Evolutionary conservation across 2,888 invertebrate species (phyloP).

Genomic region (Epinotia bilunana): DNA sequence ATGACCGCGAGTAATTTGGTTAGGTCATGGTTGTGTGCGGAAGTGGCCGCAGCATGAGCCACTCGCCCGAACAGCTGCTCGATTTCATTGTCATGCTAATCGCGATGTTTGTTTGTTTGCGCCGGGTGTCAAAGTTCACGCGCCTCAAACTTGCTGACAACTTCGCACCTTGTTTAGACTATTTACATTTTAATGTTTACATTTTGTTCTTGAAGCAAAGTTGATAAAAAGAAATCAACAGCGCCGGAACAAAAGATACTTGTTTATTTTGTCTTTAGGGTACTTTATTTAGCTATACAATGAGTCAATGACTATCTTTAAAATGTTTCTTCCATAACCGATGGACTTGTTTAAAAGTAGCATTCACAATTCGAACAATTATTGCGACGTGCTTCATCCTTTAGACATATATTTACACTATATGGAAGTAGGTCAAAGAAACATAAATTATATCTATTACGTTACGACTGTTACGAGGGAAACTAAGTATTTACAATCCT

Average conservation of each 20-base stretch:
- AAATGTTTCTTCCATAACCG: neutral
- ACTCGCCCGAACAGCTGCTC: conserved; percentile 27
- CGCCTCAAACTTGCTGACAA: conserved; percentile 41
- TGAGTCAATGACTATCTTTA: neutral
- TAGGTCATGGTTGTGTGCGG: conserved; percentile 71
- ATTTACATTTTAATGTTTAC: conserved; percentile 22
- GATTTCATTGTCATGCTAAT: conserved; percentile 53
- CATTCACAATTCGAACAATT: neutral
- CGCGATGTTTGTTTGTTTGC: conserved; percentile 43
- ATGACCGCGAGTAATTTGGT: conserved; percentile 56
- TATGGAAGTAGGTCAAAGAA: neutral
- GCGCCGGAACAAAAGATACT: neutral
- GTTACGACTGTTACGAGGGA: neutral
- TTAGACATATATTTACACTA: neutral
- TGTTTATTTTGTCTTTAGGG: neutral
- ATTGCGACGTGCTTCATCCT: neutral
- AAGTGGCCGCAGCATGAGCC: conserved; percentile 50
- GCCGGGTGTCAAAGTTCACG: conserved; percentile 62
- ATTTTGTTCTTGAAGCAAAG: neutral
- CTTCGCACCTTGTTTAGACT: conserved; percentile 21
- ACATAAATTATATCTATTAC: neutral
- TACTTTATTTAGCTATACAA: neutral
- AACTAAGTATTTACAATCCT: neutral
- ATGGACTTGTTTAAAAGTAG: neutral
- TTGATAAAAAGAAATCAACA: neutral